These are phyloP conservation scores for Arion vulgaris DNA, from an alignment of 1,140 invertebrate genomes.

Conservation along the genomic window DNA sequence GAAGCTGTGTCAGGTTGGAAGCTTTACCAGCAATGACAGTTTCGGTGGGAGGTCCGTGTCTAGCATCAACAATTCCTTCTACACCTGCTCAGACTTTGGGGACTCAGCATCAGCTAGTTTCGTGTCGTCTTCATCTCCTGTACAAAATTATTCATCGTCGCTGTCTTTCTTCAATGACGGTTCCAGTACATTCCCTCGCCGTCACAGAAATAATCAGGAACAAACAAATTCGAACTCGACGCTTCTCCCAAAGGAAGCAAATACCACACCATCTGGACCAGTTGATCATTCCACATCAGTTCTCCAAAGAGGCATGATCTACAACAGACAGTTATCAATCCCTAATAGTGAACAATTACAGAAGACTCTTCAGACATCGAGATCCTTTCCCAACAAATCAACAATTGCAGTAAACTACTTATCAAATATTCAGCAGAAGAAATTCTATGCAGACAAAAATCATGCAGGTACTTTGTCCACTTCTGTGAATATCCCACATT, in stretches of 20 bases:
- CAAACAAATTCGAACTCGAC: no score
- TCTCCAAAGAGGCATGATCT: not conserved
- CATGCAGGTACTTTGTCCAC: no score
- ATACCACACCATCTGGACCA: no score
- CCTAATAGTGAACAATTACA: not conserved
- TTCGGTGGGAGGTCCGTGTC: conserved; percentile 19
- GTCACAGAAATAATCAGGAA: no score
- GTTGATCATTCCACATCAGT: no score
- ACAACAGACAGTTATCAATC: conserved; percentile 10
- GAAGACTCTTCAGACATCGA: not conserved
- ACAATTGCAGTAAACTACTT: not conserved
- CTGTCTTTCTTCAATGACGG: not conserved
- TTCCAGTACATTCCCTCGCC: conserved; percentile 24
- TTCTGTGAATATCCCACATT: no score
- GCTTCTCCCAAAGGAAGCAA: no score
- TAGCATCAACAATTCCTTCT: not conserved
- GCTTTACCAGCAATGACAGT: conserved; percentile 58
- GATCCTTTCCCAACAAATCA: not conserved
- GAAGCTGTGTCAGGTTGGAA: conserved; percentile 61
- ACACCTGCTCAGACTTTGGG: not conserved
- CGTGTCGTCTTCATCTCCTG: not conserved
- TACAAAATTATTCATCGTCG: not conserved
- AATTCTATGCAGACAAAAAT: not conserved
- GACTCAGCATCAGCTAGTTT: conserved; percentile 2
- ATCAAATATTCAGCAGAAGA: conserved; percentile 17